A percentile compares a stretch with the other conserved stretches of the same genome.
Conservation (phyloP, 2,797 vertebrate species). For the Buphagus erythrorhynchus region DNA sequence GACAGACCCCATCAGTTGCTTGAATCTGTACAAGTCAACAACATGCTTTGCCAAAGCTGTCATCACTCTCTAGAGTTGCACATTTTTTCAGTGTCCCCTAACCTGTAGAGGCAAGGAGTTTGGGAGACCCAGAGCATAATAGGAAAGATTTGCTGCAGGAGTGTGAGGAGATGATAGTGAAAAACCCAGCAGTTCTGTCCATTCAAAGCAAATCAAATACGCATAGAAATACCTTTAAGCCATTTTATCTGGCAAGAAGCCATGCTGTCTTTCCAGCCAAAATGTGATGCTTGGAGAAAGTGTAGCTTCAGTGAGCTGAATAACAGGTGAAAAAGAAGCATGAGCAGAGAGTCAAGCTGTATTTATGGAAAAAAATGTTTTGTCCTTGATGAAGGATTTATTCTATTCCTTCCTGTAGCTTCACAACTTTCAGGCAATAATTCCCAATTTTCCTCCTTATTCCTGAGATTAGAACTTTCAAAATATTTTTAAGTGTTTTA, state of each 20-base stretch:
- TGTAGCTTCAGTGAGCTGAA: neutral
- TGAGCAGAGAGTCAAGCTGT: neutral
- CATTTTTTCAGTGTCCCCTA: constrained; percentile 51
- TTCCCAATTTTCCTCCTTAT: neutral
- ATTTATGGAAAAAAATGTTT: constrained; percentile 15
- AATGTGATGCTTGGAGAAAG: neutral
- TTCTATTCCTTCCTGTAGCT: neutral
- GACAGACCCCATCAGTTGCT: neutral
- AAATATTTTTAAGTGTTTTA: neutral
- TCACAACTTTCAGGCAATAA: neutral
- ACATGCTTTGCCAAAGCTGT: constrained; percentile 26
- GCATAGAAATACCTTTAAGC: constrained; percentile 14
- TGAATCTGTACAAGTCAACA: neutral
- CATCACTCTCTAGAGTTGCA: constrained; percentile 30
- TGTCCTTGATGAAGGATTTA: neutral
- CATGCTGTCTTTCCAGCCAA: neutral
- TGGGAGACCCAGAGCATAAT: neutral
- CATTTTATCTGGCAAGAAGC: constrained; percentile 20
- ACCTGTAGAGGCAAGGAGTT: constrained; percentile 25
- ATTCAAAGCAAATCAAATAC: constrained; percentile 19
- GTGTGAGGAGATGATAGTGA: neutral
- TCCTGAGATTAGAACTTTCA: neutral
- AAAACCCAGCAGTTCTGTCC: neutral
- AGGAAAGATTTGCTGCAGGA: constrained; percentile 19
- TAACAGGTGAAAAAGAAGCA: constrained; percentile 1